These are phyloP conservation scores for Peromyscus polionotus DNA, from an alignment of 2,113 vertebrate genomes.

Conservation along the genomic window DNA sequence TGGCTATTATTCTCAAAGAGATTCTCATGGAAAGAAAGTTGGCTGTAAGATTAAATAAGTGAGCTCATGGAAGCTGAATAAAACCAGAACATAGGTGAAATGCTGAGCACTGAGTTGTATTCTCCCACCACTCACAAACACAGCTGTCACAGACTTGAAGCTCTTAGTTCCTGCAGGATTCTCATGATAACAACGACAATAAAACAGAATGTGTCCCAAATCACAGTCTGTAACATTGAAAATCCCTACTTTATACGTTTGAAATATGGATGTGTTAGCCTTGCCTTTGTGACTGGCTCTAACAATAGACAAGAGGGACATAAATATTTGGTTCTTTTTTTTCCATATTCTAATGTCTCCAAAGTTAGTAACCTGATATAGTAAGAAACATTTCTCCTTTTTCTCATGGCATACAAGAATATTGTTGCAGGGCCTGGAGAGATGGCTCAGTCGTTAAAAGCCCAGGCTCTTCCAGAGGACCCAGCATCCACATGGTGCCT, in stretches of 20 bases:
- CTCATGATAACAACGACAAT: not conserved
- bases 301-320: not conserved
- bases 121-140: not conserved
- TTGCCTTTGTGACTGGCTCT: not conserved
- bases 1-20: constrained; percentile 81
- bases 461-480: not conserved
- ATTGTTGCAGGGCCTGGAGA: not conserved
- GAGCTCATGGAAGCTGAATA: constrained; percentile 47
- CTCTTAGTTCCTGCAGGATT: not conserved
- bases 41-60: constrained; percentile 75
- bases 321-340: not conserved
- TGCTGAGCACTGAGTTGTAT: not conserved
- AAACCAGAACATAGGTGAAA: constrained; percentile 47
- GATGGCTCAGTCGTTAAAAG: not conserved
- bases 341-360: not conserved
- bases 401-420: not conserved
- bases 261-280: not conserved
- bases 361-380: not conserved
- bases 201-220: constrained; percentile 12
- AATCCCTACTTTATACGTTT: not conserved
- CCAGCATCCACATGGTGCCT: not conserved
- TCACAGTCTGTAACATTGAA: not conserved
- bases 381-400: not conserved
- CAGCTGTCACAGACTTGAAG: not conserved
- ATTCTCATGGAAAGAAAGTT: constrained; percentile 80